These are phyloP conservation scores for Planococcus citri DNA, from an alignment of 1,140 invertebrate species.

Conservation along the genomic window DNA sequence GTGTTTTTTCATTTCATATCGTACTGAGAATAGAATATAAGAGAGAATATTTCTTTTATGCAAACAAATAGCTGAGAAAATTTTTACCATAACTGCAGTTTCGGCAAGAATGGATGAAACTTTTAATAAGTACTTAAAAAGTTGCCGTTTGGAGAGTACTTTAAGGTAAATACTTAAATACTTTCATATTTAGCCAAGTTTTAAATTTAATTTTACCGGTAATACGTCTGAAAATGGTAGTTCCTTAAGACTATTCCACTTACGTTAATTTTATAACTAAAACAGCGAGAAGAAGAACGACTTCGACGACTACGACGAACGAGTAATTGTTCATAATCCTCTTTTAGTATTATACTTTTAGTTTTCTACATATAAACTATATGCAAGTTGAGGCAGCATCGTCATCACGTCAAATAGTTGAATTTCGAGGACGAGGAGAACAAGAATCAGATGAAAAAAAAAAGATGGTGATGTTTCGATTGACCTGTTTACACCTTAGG, in stretches of 20 bases:
- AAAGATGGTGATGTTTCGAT: background rate
- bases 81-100: slow-evolving; percentile 7
- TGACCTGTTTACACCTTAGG: background rate
- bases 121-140: slow-evolving; percentile 16
- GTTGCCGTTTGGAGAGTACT: background rate
- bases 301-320: too few relatives aligned
- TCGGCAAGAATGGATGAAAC: slow-evolving; percentile 3
- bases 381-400: too few relatives aligned
- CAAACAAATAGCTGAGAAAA: slow-evolving; percentile 1
- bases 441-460: background rate
- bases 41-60: background rate
- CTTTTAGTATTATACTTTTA: background rate
- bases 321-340: background rate
- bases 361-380: too few relatives aligned
- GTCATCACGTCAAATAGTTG: too few relatives aligned
- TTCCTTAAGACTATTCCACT: slow-evolving; percentile 3
- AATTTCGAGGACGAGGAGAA: too few relatives aligned
- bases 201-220: slow-evolving; percentile 13
- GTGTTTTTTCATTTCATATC: too few relatives aligned
- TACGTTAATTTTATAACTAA: slow-evolving; percentile 12
- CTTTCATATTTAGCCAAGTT: slow-evolving; percentile 11
- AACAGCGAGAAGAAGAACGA: too few relatives aligned
- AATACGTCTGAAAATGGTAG: slow-evolving; percentile 13
- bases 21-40: background rate
- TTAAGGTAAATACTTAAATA: slow-evolving; percentile 18